phyloP scores from a whole-genome alignment of 1,140 invertebrate genomes.

The Drosophila kanapiae region DNA sequence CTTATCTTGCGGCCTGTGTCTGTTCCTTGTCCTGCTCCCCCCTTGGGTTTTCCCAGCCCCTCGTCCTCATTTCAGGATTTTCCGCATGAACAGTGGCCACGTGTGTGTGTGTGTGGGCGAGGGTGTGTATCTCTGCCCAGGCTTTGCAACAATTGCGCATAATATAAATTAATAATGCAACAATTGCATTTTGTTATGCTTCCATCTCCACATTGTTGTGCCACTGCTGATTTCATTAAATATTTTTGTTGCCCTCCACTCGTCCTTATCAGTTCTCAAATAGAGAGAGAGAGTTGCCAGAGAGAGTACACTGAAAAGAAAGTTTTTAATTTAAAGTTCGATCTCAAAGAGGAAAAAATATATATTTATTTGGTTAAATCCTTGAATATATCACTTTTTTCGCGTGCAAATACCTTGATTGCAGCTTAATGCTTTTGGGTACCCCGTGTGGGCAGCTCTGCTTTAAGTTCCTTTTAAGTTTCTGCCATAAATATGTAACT shows the following conservation, averaged over 20 bases:
- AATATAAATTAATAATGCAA: slow-evolving; percentile 84
- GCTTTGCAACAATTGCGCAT: slow-evolving; percentile 74
- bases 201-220: slow-evolving; percentile 48
- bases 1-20: slow-evolving; percentile 59
- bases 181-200: slow-evolving; percentile 80
- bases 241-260: slow-evolving; percentile 68
- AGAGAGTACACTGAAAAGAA: slow-evolving; percentile 8
- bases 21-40: slow-evolving; percentile 18
- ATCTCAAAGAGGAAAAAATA: background rate
- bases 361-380: no score
- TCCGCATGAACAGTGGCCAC: slow-evolving; percentile 61
- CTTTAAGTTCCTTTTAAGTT: background rate
- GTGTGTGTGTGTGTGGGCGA: slow-evolving; percentile 23
- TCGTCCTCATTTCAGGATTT: slow-evolving; percentile 58
- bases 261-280: slow-evolving; percentile 47
- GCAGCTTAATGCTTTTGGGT: background rate
- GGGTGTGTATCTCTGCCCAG: slow-evolving; percentile 16
- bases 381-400: no score
- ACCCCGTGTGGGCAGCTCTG: background rate
- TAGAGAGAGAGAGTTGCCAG: background rate
- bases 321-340: background rate
- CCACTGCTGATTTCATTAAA: slow-evolving; percentile 78
- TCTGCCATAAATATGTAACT: background rate
- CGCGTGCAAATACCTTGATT: no score
- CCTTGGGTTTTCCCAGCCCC: slow-evolving; percentile 19